These are phyloP conservation scores for Silurus asotus DNA, from an alignment of 2,113 vertebrate genomes.

Conservation along the genomic window DNA sequence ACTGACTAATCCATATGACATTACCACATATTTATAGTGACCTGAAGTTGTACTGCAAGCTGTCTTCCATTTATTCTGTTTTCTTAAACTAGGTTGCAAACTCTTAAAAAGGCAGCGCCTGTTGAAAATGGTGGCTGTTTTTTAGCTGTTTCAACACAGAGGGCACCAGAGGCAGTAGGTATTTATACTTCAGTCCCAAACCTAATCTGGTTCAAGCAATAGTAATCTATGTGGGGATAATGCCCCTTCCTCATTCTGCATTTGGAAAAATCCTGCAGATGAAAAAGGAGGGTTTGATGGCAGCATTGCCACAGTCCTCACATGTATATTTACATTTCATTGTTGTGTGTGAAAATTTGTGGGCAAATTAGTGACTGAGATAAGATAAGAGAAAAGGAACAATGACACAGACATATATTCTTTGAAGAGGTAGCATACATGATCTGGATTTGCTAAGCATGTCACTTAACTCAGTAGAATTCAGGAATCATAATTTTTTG, in stretches of 20 bases:
- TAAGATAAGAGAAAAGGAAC: neutral
- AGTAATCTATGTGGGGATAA: neutral
- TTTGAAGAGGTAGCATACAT: neutral
- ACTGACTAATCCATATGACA: neutral
- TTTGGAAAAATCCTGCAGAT: neutral
- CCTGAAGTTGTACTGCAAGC: neutral
- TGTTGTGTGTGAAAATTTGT: no score
- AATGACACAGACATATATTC: neutral
- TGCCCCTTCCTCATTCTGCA: neutral
- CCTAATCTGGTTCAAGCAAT: neutral
- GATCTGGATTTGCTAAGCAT: neutral
- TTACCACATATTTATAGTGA: neutral
- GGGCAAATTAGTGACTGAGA: neutral
- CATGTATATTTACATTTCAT: no score
- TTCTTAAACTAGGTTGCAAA: neutral
- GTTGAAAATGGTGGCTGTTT: neutral
- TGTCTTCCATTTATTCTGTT: neutral
- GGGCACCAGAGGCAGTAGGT: neutral
- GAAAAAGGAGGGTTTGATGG: neutral
- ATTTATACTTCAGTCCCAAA: neutral
- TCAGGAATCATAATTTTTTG: neutral
- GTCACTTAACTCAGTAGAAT: neutral
- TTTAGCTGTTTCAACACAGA: neutral
- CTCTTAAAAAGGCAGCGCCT: neutral
- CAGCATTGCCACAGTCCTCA: neutral